Percentiles rank a stretch among this genome's conserved stretches.
phyloP scores from a whole-genome alignment of 2,888 invertebrate species.

The Chelonus formosanus region DNA sequence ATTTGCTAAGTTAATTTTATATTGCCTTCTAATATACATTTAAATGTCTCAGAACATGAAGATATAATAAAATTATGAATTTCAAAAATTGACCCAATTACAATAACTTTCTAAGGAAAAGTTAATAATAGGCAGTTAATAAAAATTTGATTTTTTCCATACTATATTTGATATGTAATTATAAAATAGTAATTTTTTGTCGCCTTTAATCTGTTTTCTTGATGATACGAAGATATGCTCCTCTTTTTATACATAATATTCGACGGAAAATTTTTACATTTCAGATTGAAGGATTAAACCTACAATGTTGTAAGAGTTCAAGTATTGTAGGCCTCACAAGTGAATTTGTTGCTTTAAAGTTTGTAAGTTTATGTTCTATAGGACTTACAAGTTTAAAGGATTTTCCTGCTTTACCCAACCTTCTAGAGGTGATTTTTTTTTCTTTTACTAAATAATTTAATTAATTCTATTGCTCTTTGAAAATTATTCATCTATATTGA shows the following conservation, averaged over 20 bases:
- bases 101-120: no score
- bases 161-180: no score
- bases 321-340: constrained; percentile 92
- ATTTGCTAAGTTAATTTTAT: no score
- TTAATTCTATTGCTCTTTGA: neutral
- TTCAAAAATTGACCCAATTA: no score
- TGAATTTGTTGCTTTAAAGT: constrained; percentile 89
- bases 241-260: constrained; percentile 40
- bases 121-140: no score
- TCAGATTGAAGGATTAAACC: constrained; percentile 91
- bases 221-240: neutral
- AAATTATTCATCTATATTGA: neutral
- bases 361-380: constrained; percentile 94
- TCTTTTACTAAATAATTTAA: neutral
- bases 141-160: no score
- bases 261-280: constrained; percentile 32
- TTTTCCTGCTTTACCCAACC: constrained; percentile 91
- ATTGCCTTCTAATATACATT: no score
- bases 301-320: constrained; percentile 96
- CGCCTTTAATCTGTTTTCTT: no score
- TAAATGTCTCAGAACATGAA: no score
- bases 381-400: constrained; percentile 95
- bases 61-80: no score
- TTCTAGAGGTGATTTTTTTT: constrained; percentile 74
- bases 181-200: no score